Percentiles rank a stretch among this genome's conserved stretches.
phyloP scores from a whole-genome alignment of 2,888 invertebrate species.

The Cheilosia vernalis region DNA sequence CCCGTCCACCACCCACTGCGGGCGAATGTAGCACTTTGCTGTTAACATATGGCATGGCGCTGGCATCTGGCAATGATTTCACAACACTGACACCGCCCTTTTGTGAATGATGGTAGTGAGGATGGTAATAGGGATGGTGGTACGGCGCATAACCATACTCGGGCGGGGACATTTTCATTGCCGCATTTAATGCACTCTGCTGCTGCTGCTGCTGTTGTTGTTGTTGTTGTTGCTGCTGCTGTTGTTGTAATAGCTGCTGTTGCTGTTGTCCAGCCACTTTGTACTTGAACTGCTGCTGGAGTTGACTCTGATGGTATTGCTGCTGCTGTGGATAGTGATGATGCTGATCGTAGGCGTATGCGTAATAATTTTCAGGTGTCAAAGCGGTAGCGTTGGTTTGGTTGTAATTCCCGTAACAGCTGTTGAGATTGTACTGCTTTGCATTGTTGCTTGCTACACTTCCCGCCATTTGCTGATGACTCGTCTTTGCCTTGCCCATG shows the following conservation, averaged over 20 bases:
- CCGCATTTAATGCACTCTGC: slow-evolving; percentile 28
- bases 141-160: slow-evolving; percentile 69
- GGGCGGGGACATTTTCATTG: slow-evolving; percentile 63
- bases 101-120: slow-evolving; percentile 62
- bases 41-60: slow-evolving; percentile 64
- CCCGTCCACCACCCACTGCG: slow-evolving; percentile 32
- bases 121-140: slow-evolving; percentile 68
- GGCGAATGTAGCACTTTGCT: slow-evolving; percentile 55
- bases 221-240: slow-evolving; percentile 52
- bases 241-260: slow-evolving; percentile 40
- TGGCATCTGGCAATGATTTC: slow-evolving; percentile 64
- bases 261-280: slow-evolving; percentile 44
- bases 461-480: slow-evolving; percentile 51
- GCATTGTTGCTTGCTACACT: slow-evolving; percentile 4
- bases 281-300: slow-evolving; percentile 57
- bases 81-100: slow-evolving; percentile 63
- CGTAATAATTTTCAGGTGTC: slow-evolving; percentile 59
- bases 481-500: slow-evolving; percentile 54
- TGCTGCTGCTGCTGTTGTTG: slow-evolving; percentile 57
- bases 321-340: slow-evolving; percentile 44
- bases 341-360: slow-evolving; percentile 61
- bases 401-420: slow-evolving; percentile 53
- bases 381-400: slow-evolving; percentile 15
- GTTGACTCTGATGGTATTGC: slow-evolving; percentile 39
- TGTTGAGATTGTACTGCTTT: slow-evolving; percentile 59